These are phyloP conservation scores for Platorchestia sp. DNA, from an alignment of 1,140 invertebrate genomes.

Conservation along the genomic window DNA sequence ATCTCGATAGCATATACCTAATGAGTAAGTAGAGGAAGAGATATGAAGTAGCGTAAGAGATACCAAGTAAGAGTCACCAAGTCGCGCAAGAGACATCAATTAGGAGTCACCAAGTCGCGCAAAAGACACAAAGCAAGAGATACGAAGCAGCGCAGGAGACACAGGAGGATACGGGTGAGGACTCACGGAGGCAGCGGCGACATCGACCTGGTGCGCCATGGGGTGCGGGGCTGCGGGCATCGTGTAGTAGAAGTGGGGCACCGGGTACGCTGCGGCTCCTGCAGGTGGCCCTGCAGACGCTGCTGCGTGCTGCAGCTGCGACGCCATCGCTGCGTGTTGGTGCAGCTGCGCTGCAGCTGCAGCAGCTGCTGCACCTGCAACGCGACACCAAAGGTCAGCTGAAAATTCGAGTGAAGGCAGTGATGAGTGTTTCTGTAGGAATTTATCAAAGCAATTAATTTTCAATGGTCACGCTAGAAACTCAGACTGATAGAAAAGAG, in stretches of 20 bases:
- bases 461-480: neutral
- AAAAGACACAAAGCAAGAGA: no score
- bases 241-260: constrained; percentile 33
- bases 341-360: neutral
- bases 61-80: no score
- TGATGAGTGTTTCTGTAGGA: neutral
- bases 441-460: neutral
- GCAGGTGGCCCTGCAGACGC: constrained; percentile 23
- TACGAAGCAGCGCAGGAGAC: neutral
- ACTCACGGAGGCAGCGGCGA: neutral
- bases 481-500: neutral
- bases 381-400: neutral
- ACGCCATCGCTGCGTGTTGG: constrained; percentile 18
- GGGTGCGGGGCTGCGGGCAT: neutral
- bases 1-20: no score
- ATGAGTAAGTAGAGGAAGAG: no score
- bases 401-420: neutral
- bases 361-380: neutral
- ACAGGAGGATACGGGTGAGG: neutral
- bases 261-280: constrained; percentile 5
- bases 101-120: no score
- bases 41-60: no score
- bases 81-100: no score
- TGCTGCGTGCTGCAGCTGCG: constrained; percentile 41
- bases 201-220: constrained; percentile 1